Percentiles rank a stretch among this genome's conserved stretches.
Evolutionary conservation across 1,140 invertebrate species (phyloP).

Genomic region (Saccostrea cuccullata): DNA sequence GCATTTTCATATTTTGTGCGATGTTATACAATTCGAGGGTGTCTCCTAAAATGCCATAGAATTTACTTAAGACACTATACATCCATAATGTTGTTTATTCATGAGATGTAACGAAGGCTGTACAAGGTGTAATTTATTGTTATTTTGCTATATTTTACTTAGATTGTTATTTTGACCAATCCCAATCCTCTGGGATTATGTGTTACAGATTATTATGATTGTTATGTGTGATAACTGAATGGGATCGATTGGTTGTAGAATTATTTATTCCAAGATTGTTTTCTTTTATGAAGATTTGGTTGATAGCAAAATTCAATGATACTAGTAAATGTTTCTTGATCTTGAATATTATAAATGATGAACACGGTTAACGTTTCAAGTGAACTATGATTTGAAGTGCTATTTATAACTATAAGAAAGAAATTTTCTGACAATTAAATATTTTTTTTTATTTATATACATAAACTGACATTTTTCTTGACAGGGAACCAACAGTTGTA

Average conservation of each 20-base stretch:
- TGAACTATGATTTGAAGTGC: not conserved
- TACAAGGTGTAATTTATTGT: slow-evolving; percentile 19
- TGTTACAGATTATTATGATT: not conserved
- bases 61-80: too few species aligned
- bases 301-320: not conserved
- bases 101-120: not conserved
- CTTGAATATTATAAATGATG: not conserved
- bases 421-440: not conserved
- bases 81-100: not conserved
- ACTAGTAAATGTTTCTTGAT: not conserved
- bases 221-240: not conserved
- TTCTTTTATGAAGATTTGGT: not conserved
- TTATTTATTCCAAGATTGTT: slow-evolving; percentile 13
- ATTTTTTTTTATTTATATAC: not conserved
- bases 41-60: too few species aligned
- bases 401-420: not conserved
- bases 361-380: not conserved
- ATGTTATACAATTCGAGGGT: not conserved
- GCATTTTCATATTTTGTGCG: not conserved
- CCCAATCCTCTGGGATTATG: not conserved
- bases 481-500: not conserved
- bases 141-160: not conserved
- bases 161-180: slow-evolving; percentile 19
- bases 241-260: not conserved
- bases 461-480: not conserved